Percentiles rank a stretch among this genome's conserved stretches.
These are phyloP conservation scores for Eulithis prunata DNA, from an alignment of 2,888 invertebrate genomes.

Conservation along the genomic window DNA sequence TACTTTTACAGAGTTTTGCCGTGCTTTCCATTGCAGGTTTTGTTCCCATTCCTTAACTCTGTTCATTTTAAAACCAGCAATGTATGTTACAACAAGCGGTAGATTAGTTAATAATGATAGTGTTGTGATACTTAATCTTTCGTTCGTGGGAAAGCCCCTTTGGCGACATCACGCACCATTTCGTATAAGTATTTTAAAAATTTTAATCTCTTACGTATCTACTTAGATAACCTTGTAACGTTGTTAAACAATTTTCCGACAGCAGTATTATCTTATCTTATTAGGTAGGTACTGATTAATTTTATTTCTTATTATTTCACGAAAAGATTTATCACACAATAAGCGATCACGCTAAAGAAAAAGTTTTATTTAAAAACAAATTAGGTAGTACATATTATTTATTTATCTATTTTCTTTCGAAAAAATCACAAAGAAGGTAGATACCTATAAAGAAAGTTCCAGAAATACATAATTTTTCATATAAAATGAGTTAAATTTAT, in stretches of 20 bases:
- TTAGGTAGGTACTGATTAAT: no score
- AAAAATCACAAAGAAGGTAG: no score
- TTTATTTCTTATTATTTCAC: no score
- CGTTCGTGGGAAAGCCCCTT: conserved; percentile 73
- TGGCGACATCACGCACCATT: conserved; percentile 55
- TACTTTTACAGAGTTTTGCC: neutral
- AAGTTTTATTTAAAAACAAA: no score
- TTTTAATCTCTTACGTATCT: conserved; percentile 17
- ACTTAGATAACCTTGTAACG: neutral
- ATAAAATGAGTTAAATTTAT: no score
- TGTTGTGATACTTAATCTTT: conserved; percentile 29
- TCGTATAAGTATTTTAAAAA: conserved; percentile 25
- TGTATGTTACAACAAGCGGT: conserved; percentile 7
- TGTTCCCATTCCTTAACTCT: neutral
- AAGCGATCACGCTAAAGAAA: no score
- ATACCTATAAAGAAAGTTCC: no score
- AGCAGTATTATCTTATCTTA: no score
- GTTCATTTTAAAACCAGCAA: conserved; percentile 1
- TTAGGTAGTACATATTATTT: no score
- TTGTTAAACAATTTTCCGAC: neutral
- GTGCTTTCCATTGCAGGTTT: conserved; percentile 6
- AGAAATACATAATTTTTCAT: no score
- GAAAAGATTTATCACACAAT: no score
- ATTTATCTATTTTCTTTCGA: no score
- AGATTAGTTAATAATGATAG: conserved; percentile 14